These are phyloP conservation scores for Sphaerodactylus townsendi DNA, from an alignment of 2,113 vertebrate genomes.

Conservation along the genomic window DNA sequence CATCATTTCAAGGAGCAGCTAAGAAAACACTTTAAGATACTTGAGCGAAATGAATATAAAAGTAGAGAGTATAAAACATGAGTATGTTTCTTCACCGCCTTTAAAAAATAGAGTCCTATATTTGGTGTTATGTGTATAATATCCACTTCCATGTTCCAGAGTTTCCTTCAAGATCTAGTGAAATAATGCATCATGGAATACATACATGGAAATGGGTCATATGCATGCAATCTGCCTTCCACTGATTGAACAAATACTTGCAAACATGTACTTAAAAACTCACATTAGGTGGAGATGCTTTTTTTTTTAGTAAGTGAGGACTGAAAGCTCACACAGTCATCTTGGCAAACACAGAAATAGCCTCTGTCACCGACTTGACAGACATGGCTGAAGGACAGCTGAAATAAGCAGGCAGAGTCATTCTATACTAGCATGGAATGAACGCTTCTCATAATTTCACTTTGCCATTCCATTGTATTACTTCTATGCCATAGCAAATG, in stretches of 20 bases:
- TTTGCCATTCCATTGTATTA: slow-evolving; percentile 66
- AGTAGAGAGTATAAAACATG: not conserved
- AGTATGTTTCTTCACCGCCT: no score
- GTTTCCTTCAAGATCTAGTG: no score
- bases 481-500: slow-evolving; percentile 53
- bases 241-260: not conserved
- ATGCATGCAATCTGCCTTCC: not conserved
- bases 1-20: not conserved
- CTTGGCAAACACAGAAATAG: slow-evolving; percentile 68
- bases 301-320: slow-evolving; percentile 62
- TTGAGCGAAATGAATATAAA: not conserved
- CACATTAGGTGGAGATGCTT: slow-evolving; percentile 28
- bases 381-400: slow-evolving; percentile 65
- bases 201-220: not conserved
- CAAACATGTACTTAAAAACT: not conserved
- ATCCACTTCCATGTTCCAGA: not conserved
- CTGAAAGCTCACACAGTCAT: slow-evolving; percentile 41
- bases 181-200: not conserved
- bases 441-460: slow-evolving; percentile 63
- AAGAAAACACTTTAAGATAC: not conserved
- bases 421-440: slow-evolving; percentile 59
- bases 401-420: slow-evolving; percentile 56
- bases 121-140: not conserved
- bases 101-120: no score
- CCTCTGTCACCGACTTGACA: slow-evolving; percentile 63